phyloP scores from a whole-genome alignment of 2,113 vertebrate genomes.

The Anser cygnoides region DNA sequence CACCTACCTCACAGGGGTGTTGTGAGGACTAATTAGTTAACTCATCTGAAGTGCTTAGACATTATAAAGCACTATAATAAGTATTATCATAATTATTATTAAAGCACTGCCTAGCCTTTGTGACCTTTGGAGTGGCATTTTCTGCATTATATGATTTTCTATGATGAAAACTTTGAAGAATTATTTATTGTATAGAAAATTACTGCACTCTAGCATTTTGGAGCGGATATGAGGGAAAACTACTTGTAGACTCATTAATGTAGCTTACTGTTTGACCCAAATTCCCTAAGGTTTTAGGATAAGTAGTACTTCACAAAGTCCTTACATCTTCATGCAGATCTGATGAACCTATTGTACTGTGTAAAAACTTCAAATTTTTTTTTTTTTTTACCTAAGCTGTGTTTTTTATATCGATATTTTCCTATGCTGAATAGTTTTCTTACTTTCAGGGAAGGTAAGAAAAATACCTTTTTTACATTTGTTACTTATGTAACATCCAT shows the following conservation, averaged over 20 bases:
- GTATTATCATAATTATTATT: slow-evolving; percentile 69
- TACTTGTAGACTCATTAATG: slow-evolving; percentile 62
- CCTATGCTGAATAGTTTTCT: slow-evolving; percentile 94
- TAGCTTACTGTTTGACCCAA: slow-evolving; percentile 42
- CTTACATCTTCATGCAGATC: slow-evolving; percentile 78
- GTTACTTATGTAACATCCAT: slow-evolving; percentile 99
- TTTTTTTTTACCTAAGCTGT: slow-evolving; percentile 89
- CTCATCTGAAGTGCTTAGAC: slow-evolving; percentile 27
- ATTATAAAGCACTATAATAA: slow-evolving; percentile 64
- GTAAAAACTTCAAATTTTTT: slow-evolving; percentile 81
- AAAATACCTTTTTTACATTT: slow-evolving; percentile 96
- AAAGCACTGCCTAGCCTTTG: slow-evolving; percentile 79
- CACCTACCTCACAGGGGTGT: slow-evolving; percentile 21
- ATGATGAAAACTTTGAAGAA: slow-evolving; percentile 55
- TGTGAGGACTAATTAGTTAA: slow-evolving; percentile 47
- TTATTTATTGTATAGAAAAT: slow-evolving; percentile 81
- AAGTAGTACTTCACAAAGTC: slow-evolving; percentile 80
- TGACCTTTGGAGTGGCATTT: slow-evolving; percentile 69
- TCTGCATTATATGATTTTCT: slow-evolving; percentile 62
- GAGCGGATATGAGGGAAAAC: slow-evolving; percentile 66
- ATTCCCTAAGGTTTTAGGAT: slow-evolving; percentile 67
- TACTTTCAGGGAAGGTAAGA: slow-evolving; percentile 99
- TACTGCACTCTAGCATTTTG: slow-evolving; percentile 73
- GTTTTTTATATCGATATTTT: slow-evolving; percentile 98
- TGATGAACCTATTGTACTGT: slow-evolving; percentile 88